Conservation (phyloP, 2,888 invertebrate genomes). For the Nomada ferruginata region DNA sequence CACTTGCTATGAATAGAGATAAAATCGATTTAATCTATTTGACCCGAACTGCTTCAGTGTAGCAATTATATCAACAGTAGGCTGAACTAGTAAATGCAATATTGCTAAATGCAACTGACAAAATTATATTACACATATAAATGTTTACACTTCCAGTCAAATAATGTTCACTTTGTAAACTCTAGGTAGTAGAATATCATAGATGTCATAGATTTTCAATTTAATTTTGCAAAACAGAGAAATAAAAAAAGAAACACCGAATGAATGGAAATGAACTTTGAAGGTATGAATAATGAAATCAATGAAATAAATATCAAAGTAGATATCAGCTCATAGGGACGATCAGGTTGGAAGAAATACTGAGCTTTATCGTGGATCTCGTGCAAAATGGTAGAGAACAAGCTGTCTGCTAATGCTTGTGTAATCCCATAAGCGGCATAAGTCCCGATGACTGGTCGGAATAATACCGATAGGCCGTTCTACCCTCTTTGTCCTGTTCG, state of each 20-base stretch:
- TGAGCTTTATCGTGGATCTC: slow-evolving; percentile 68
- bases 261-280: background rate
- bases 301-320: slow-evolving; percentile 30
- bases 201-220: background rate
- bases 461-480: slow-evolving; percentile 78
- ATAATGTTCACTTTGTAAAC: too few relatives aligned
- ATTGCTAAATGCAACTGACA: too few relatives aligned
- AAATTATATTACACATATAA: too few relatives aligned
- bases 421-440: slow-evolving; percentile 83
- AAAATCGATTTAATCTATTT: too few relatives aligned
- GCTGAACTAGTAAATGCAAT: too few relatives aligned
- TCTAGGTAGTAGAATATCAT: too few relatives aligned
- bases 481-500: slow-evolving; percentile 65
- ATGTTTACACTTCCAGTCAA: too few relatives aligned
- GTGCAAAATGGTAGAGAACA: slow-evolving; percentile 73
- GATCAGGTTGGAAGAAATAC: slow-evolving; percentile 44
- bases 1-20: too few relatives aligned
- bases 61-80: too few relatives aligned
- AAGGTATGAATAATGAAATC: slow-evolving; percentile 2
- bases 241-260: too few relatives aligned
- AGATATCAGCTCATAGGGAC: slow-evolving; percentile 15
- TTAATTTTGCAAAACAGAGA: too few relatives aligned
- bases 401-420: slow-evolving; percentile 78
- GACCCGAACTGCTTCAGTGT: too few relatives aligned
- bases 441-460: slow-evolving; percentile 81